These are phyloP conservation scores for Heliocidaris erythrogramma DNA, from an alignment of 35 echinoderm and acorn worm species.

Conservation along the genomic window DNA sequence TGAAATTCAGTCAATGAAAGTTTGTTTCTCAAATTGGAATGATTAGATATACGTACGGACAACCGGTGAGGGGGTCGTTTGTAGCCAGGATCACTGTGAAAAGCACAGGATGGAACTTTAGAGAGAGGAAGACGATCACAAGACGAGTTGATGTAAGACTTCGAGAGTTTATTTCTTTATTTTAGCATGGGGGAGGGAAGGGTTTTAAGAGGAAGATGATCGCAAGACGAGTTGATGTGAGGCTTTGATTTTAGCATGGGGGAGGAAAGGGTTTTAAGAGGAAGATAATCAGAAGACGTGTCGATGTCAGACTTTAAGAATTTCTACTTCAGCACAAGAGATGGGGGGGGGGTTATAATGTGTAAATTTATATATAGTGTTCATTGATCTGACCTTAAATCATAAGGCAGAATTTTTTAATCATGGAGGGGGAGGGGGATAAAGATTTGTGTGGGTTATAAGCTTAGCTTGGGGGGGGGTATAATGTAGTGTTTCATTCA, in stretches of 20 bases:
- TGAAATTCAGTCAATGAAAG: too few relatives aligned
- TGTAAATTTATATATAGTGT: too few relatives aligned
- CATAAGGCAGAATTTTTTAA: too few relatives aligned
- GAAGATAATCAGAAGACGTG: background rate
- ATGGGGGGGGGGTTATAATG: background rate
- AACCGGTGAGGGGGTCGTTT: constrained; percentile 75
- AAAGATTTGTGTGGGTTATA: too few relatives aligned
- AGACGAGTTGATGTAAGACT: background rate
- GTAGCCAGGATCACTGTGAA: constrained; percentile 37
- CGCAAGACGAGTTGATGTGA: background rate
- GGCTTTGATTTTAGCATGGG: background rate
- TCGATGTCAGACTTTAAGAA: background rate
- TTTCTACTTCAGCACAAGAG: too few relatives aligned
- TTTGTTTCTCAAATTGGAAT: too few relatives aligned
- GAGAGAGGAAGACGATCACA: constrained; percentile 33
- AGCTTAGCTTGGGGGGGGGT: too few relatives aligned
- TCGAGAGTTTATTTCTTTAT: too few relatives aligned
- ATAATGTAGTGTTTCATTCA: too few relatives aligned
- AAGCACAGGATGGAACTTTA: constrained; percentile 26
- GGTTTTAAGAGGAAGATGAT: background rate
- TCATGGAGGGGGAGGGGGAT: too few relatives aligned
- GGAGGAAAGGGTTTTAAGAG: background rate
- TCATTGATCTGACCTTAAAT: too few relatives aligned
- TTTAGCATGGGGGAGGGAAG: background rate
- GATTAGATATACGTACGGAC: constrained; percentile 90